Percentiles rank a stretch among this genome's conserved stretches.
phyloP scores from a whole-genome alignment of 1,140 invertebrate genomes.

The Choristoneura fumiferana region DNA sequence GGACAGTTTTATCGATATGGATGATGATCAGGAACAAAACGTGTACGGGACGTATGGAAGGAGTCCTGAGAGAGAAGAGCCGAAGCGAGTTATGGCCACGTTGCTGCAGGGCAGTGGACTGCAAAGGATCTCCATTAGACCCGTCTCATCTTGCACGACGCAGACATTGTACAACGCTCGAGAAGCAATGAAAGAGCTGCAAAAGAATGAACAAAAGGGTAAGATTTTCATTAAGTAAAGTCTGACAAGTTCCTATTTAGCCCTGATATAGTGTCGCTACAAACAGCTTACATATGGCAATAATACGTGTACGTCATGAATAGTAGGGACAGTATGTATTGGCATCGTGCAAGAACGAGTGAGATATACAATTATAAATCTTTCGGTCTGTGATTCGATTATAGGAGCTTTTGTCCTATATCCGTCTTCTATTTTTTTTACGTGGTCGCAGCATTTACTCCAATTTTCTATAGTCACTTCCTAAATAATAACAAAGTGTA shows the following conservation, averaged over 20 bases:
- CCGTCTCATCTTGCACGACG: conserved; percentile 45
- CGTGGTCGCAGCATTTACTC: conserved; percentile 21
- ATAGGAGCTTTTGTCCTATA: not conserved
- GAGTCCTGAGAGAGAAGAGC: conserved; percentile 52
- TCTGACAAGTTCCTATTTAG: too few relatives aligned
- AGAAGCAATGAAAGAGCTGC: conserved; percentile 43
- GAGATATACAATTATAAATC: too few relatives aligned
- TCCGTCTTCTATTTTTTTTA: conserved; percentile 20
- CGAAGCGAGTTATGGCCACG: conserved; percentile 55
- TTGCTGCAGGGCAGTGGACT: conserved; percentile 63
- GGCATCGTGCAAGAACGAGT: too few relatives aligned
- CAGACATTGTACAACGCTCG: conserved; percentile 40
- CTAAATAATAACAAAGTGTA: too few relatives aligned
- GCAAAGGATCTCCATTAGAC: conserved; percentile 55
- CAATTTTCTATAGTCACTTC: conserved; percentile 20
- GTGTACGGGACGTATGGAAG: conserved; percentile 42
- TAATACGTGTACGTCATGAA: too few relatives aligned
- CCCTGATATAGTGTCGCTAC: too few relatives aligned
- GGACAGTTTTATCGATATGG: conserved; percentile 66
- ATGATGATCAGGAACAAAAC: conserved; percentile 56
- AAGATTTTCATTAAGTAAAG: conserved; percentile 23
- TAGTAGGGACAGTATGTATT: too few relatives aligned
- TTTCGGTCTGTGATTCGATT: not conserved
- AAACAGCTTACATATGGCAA: too few relatives aligned
- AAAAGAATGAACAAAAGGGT: conserved; percentile 48